A percentile compares a stretch with the other conserved stretches of the same genome.
Evolutionary conservation across 1,140 invertebrate genomes (phyloP).

Genomic region (Uloborus diversus): DNA sequence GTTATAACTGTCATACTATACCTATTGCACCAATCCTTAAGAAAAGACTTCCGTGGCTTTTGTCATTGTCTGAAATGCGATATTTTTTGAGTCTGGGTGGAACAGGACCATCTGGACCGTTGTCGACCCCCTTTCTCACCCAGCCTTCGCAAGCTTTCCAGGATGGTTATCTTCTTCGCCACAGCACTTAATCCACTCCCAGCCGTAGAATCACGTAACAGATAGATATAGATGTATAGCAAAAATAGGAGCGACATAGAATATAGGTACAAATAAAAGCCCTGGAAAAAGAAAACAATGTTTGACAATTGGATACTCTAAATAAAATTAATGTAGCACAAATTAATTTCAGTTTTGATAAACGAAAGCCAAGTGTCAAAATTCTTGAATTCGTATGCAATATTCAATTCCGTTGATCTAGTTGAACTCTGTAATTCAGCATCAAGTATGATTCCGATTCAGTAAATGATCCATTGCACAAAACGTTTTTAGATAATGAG

Average conservation of each 20-base stretch:
- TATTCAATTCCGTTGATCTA: too few relatives aligned
- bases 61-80: slow-evolving; percentile 52
- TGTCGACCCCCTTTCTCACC: slow-evolving; percentile 48
- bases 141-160: slow-evolving; percentile 33
- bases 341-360: too few relatives aligned
- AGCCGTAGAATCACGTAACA: slow-evolving; percentile 78
- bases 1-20: too few relatives aligned
- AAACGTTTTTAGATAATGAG: too few relatives aligned
- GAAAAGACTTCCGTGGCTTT: slow-evolving; percentile 79
- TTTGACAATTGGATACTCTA: too few relatives aligned
- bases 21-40: slow-evolving; percentile 94
- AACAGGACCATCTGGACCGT: slow-evolving; percentile 40
- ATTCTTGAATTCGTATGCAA: too few relatives aligned
- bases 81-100: slow-evolving; percentile 43
- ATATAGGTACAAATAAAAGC: slow-evolving; percentile 97
- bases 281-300: slow-evolving; percentile 72
- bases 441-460: too few relatives aligned
- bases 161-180: slow-evolving; percentile 50
- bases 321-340: too few relatives aligned
- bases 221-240: slow-evolving; percentile 95
- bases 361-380: too few relatives aligned
- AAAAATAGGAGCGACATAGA: slow-evolving; percentile 93
- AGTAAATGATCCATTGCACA: too few relatives aligned
- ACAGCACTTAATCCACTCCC: slow-evolving; percentile 50
- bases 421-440: too few relatives aligned